Base-by-base conservation (phyloP, 2,113 vertebrate species). In the Kobus ellipsiprymnus region DNA sequence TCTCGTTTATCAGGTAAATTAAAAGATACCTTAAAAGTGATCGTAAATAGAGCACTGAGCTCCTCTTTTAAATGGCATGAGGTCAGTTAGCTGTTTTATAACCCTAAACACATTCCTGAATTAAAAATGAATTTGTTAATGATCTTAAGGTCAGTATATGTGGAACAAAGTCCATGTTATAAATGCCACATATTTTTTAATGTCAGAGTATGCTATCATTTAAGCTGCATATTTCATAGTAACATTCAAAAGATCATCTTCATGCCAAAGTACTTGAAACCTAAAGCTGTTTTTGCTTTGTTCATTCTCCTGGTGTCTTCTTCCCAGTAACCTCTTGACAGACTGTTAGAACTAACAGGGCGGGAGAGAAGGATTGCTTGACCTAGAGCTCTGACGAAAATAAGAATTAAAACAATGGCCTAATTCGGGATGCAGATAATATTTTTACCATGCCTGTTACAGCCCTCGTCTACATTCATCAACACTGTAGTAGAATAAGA, bases 401-500 rank as follows among this genome's bases (percentile, higher is more conserved):
- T 95, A 94, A 98, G 71, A 98, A 96, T 98, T 95, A 98, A 98
- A 97, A 96, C 96, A 92, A 93, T 97, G 71, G 62, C 98, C 97
- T 98, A 97, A 98, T 98, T 97, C 94, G 48, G 98, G 97, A 97
- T 98, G 96, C 98, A 97, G 98, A 98, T 98, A 98, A 98, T 96
- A 98, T 96, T 98, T 98, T 98, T 97, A 96, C 95, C 95, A 74
- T 98, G 96, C 92, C 93, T 97, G 95, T 86, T 98, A 88, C 90
- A 90, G 67, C 96, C 97, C 92, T 97, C 33, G 11, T 96, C 92
- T 94, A 87, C 91, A 97, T 97, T 98, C 98, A 98, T 99, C 98
- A 99, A 98, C 98, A 98, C 94, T 50, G 16, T 60, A 80, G 98
- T 97, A 97, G 98, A 98, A 89, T 98, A 98, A 98, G 98, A 98